Percentiles rank a stretch among this genome's conserved stretches.
Conservation (phyloP, 2,113 vertebrate species). For the Spilogale gracilis region DNA sequence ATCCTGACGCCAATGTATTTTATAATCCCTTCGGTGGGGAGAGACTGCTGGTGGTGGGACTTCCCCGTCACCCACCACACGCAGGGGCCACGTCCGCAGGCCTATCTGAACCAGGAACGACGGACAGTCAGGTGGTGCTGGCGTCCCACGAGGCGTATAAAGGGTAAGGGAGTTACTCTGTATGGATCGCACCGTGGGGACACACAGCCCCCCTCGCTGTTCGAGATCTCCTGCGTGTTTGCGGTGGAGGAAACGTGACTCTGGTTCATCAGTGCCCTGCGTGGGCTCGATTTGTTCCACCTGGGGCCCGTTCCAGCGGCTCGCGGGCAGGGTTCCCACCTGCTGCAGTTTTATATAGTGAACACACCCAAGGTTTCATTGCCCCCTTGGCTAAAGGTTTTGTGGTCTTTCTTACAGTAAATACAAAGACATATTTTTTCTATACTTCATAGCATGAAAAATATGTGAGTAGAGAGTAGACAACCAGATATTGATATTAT, state of each 20-base stretch:
- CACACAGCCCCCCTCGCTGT: neutral
- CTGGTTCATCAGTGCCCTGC: neutral
- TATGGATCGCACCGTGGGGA: neutral
- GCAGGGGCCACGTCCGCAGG: too few relatives aligned
- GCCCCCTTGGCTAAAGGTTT: neutral
- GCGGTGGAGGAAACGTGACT: neutral
- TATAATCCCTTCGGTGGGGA: too few relatives aligned
- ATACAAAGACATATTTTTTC: neutral
- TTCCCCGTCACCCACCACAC: neutral
- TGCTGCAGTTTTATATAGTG: neutral
- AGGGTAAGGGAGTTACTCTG: neutral
- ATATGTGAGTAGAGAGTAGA: neutral
- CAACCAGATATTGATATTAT: neutral
- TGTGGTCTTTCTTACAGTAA: neutral
- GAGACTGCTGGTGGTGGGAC: neutral
- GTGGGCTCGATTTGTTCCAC: neutral
- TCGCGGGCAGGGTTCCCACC: neutral
- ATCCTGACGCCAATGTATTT: neutral
- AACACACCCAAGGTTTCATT: neutral
- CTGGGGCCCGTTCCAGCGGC: neutral
- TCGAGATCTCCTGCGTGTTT: neutral
- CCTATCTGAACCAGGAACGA: neutral
- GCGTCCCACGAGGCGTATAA: neutral
- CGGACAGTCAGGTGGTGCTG: neutral
- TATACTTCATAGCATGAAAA: neutral